These are phyloP conservation scores for Amblyraja radiata DNA, from an alignment of 2,797 vertebrate species.

Conservation along the genomic window DNA sequence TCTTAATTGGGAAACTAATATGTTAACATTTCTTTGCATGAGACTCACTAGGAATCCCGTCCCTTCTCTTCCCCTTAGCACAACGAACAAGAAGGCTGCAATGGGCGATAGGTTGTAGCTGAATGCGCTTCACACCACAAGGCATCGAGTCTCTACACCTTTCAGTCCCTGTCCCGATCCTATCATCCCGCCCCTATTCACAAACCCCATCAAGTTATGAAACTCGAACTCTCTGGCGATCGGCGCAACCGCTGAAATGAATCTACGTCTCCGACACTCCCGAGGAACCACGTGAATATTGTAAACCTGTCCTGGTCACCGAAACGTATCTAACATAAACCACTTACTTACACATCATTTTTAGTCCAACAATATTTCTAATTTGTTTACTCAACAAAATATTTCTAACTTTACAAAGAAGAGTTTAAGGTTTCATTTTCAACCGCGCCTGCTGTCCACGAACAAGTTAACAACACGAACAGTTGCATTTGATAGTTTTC, in stretches of 20 bases:
- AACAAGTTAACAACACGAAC: not conserved
- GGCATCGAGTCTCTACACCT: not conserved
- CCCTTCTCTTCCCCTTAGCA: not conserved
- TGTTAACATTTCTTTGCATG: not conserved
- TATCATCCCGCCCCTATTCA: not conserved
- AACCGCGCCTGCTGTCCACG: not conserved
- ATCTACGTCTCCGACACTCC: not conserved
- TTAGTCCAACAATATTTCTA: not conserved
- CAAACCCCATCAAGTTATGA: not conserved
- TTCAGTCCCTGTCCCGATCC: not conserved
- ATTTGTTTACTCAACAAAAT: not conserved
- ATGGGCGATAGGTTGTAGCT: not conserved
- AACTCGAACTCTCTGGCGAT: not conserved
- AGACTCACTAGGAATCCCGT: not conserved
- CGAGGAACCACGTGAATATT: not conserved
- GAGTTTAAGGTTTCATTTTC: not conserved
- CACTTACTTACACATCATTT: not conserved
- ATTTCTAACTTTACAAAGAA: not conserved
- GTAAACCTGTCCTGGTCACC: not conserved
- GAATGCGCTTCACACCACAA: not conserved
- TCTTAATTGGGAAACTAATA: not conserved
- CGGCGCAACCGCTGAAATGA: not conserved
- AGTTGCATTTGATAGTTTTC: not conserved
- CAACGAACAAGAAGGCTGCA: not conserved
- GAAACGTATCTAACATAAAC: not conserved